phyloP scores from a whole-genome alignment of 2,797 vertebrate genomes.

The Dallia pectoralis region DNA sequence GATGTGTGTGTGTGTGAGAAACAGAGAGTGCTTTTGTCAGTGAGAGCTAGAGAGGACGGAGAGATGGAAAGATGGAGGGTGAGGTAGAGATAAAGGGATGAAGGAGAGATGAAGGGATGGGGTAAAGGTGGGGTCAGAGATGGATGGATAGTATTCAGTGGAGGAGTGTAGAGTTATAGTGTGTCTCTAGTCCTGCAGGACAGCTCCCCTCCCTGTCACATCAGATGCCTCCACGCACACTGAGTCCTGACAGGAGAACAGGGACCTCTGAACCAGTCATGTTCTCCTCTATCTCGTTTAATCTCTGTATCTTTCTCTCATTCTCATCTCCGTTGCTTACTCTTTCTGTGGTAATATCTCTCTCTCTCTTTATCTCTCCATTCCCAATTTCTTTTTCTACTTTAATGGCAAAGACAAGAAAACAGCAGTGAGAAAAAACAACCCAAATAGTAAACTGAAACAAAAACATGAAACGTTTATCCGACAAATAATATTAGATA shows the following conservation, averaged over 20 bases:
- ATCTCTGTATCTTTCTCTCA: slow-evolving; percentile 2
- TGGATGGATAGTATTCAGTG: slow-evolving; percentile 13
- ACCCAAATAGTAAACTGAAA: too few relatives aligned
- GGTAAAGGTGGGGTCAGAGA: background rate
- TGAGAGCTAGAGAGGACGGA: slow-evolving; percentile 24
- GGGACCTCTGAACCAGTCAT: slow-evolving; percentile 32
- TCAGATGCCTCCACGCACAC: slow-evolving; percentile 62
- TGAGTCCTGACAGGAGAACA: slow-evolving; percentile 62
- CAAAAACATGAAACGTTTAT: too few relatives aligned
- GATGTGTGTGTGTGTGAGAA: slow-evolving; percentile 36
- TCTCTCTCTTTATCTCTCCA: background rate
- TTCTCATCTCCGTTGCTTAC: background rate
- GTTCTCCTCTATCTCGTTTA: background rate
- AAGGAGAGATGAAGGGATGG: slow-evolving; percentile 11
- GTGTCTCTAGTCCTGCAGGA: slow-evolving; percentile 56
- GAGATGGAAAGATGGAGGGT: background rate
- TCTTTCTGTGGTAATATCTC: background rate
- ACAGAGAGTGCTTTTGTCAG: slow-evolving; percentile 20
- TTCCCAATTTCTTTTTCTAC: background rate
- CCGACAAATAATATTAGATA: too few relatives aligned
- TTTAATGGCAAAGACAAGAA: background rate
- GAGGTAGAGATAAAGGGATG: background rate
- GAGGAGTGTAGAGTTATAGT: slow-evolving; percentile 63
- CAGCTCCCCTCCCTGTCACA: slow-evolving; percentile 70
- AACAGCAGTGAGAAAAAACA: too few relatives aligned